Conservation (phyloP, 2,113 vertebrate genomes). For the Ahaetulla prasina region DNA sequence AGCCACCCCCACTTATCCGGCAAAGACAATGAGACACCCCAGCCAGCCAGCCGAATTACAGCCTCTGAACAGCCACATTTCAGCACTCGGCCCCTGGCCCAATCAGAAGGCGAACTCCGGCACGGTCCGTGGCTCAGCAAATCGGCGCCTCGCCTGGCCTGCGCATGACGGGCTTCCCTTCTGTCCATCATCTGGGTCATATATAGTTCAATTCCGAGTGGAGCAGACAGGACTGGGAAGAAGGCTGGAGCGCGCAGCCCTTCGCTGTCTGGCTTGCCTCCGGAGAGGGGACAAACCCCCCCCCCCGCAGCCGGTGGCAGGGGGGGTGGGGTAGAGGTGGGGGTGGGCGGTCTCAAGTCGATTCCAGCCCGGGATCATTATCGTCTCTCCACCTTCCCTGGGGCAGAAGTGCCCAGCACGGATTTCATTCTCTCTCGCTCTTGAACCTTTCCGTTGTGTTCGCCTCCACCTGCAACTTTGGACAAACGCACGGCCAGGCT, state of each 20-base stretch:
- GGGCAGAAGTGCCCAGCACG: constrained; percentile 61
- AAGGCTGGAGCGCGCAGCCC: constrained; percentile 74
- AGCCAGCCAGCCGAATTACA: constrained; percentile 68
- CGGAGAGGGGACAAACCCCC: constrained; percentile 51
- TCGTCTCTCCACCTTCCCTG: constrained; percentile 51
- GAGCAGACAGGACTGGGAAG: constrained; percentile 74
- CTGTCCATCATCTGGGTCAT: constrained; percentile 89
- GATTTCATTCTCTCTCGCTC: too few species aligned
- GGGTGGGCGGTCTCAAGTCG: constrained; percentile 24
- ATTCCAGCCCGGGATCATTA: constrained; percentile 36
- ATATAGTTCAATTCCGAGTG: constrained; percentile 89
- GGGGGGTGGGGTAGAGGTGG: too few species aligned
- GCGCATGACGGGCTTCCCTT: constrained; percentile 85
- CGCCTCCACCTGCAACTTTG: constrained; percentile 56
- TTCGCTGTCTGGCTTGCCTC: constrained; percentile 60
- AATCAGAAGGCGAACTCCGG: constrained; percentile 74
- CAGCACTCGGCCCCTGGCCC: constrained; percentile 76
- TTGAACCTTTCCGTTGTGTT: not conserved
- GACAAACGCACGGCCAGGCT: constrained; percentile 62
- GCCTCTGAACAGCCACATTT: constrained; percentile 78
- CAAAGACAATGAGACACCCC: constrained; percentile 68
- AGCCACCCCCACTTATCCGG: not conserved
- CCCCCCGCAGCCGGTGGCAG: constrained; percentile 17
- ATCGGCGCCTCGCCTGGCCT: constrained; percentile 65
- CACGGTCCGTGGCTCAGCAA: constrained; percentile 71